Percentiles rank a stretch among this genome's conserved stretches.
Evolutionary conservation across 2,113 vertebrate species (phyloP).

Genomic region (Carassius auratus): DNA sequence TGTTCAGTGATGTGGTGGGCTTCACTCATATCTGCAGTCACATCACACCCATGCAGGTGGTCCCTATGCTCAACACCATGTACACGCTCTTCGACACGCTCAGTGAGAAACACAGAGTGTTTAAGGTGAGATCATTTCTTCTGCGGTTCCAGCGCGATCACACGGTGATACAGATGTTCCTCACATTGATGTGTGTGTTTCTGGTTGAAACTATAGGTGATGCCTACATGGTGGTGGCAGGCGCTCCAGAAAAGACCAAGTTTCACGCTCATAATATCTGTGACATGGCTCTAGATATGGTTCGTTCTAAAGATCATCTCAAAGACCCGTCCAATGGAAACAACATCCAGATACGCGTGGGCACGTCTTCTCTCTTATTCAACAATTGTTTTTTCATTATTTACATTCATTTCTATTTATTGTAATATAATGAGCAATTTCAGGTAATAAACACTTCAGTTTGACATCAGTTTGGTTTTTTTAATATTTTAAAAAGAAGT

Average conservation of each 20-base stretch:
- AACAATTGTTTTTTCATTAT: no score
- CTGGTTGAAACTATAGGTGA: slow-evolving; percentile 50
- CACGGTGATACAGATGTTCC: neutral
- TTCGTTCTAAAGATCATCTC: slow-evolving; percentile 76
- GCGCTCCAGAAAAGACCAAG: slow-evolving; percentile 77
- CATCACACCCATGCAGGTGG: slow-evolving; percentile 77
- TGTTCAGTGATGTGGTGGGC: slow-evolving; percentile 77
- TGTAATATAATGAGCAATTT: no score
- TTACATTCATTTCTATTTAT: no score
- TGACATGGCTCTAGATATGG: slow-evolving; percentile 80
- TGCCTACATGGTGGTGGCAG: slow-evolving; percentile 77
- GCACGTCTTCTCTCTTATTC: slow-evolving; percentile 57
- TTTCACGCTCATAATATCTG: slow-evolving; percentile 80
- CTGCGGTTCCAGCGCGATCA: neutral
- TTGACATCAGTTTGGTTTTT: no score
- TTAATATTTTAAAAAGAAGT: no score
- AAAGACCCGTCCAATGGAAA: slow-evolving; percentile 78
- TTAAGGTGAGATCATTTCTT: slow-evolving; percentile 67
- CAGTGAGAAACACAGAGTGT: slow-evolving; percentile 77
- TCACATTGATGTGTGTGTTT: neutral
- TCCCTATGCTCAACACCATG: slow-evolving; percentile 79
- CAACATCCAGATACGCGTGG: slow-evolving; percentile 78
- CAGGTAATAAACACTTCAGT: no score
- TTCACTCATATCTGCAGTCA: slow-evolving; percentile 79
- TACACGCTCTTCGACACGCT: slow-evolving; percentile 78